These are phyloP conservation scores for Rhingia rostrata DNA, from an alignment of 2,888 invertebrate species.

Conservation along the genomic window DNA sequence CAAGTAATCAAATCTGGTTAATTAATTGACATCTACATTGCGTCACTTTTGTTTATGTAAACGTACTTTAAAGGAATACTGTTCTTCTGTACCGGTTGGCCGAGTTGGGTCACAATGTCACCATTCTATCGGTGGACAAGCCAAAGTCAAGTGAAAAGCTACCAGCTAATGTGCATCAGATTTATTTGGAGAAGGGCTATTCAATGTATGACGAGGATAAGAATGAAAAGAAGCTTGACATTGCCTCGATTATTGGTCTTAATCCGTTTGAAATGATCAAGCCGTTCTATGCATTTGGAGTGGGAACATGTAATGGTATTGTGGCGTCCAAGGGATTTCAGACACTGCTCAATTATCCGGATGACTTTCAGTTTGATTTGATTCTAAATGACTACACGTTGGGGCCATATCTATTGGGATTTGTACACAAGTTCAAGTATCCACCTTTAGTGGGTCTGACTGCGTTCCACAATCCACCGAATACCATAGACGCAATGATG, in stretches of 20 bases:
- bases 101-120: conserved; percentile 76
- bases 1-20: conserved; percentile 77
- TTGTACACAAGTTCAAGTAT: conserved; percentile 79
- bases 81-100: conserved; percentile 75
- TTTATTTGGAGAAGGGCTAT: conserved; percentile 78
- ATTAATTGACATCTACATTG: not conserved
- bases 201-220: conserved; percentile 50
- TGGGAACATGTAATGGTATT: conserved; percentile 69
- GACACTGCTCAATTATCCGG: conserved; percentile 77
- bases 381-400: conserved; percentile 79
- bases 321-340: conserved; percentile 75
- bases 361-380: conserved; percentile 79
- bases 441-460: conserved; percentile 79
- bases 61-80: conserved; percentile 72
- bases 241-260: conserved; percentile 36
- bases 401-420: conserved; percentile 78
- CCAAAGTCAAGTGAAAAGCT: conserved; percentile 71
- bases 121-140: conserved; percentile 76
- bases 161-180: conserved; percentile 76
- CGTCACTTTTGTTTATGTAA: not conserved
- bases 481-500: conserved; percentile 75
- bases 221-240: conserved; percentile 49
- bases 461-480: conserved; percentile 76
- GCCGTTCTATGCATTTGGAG: conserved; percentile 71
- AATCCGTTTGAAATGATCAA: conserved; percentile 62